Conservation (phyloP, 2,888 invertebrate genomes). For the Fragum sueziense region DNA sequence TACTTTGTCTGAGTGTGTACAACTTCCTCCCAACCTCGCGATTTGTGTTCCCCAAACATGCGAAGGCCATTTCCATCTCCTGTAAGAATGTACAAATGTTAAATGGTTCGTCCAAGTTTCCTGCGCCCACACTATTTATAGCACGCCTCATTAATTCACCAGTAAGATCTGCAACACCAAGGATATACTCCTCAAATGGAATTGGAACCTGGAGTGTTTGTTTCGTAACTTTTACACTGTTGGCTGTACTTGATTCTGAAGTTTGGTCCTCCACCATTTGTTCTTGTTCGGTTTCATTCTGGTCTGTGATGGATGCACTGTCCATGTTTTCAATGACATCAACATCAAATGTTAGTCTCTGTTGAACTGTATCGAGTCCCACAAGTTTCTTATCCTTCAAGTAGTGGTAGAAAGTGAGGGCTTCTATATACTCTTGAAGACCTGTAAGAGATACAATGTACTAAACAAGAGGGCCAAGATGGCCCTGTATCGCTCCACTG, state of each 20-base stretch:
- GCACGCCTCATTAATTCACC: conserved; percentile 96
- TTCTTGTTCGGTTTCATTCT: neutral
- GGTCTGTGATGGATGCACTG: neutral
- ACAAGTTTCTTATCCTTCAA: conserved; percentile 86
- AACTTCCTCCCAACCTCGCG: conserved; percentile 89
- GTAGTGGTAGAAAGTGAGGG: conserved; percentile 90
- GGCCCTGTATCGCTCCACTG: no score
- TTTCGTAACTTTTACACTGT: conserved; percentile 11
- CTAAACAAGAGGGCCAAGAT: neutral
- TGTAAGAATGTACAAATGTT: conserved; percentile 87
- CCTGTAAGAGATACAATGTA: conserved; percentile 74
- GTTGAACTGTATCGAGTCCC: conserved; percentile 85
- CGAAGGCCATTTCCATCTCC: conserved; percentile 83
- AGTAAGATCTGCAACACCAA: conserved; percentile 93
- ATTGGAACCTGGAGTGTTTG: conserved; percentile 67
- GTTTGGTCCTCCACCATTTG: conserved; percentile 6
- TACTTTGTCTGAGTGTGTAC: conserved; percentile 88
- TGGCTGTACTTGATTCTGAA: conserved; percentile 8
- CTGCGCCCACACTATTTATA: conserved; percentile 89
- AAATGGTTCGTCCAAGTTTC: conserved; percentile 81
- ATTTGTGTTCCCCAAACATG: conserved; percentile 84
- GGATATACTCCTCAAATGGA: conserved; percentile 85
- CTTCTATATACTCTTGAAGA: conserved; percentile 93
- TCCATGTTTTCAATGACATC: conserved; percentile 7
- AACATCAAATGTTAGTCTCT: conserved; percentile 64